Evolutionary conservation across 2,113 vertebrate species (phyloP), one percentile per base, ranked within the genome.

Genomic region (Probosciger aterrimus): DNA sequence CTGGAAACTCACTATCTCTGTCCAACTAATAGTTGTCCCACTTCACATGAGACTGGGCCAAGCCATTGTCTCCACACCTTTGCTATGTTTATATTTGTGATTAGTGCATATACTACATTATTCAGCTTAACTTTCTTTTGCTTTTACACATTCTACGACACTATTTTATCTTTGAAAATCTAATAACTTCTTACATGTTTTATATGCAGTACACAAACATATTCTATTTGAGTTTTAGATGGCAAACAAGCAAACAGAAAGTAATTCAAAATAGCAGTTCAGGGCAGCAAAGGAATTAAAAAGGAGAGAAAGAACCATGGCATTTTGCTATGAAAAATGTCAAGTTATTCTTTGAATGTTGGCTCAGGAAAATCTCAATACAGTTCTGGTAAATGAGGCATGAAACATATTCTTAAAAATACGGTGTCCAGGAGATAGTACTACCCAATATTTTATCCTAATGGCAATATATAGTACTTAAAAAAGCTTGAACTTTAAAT

Each of bases 351-450:
- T 96, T 96, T 88, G 68, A 90, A 93, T 83, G n/a, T 94, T 95
- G 86, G 78, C 75, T 92, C 60, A 70, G 71, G 85, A 96, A 97
- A 91, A 96, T 95, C 92, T 96, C 94, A 88, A 94, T 96, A 96
- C 37, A 95, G 95, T 96, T 83, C 88, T 88, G 84, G 84, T 86
- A 96, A 97, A 97, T 96, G 96, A 97, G 84, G 91, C 91, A 87
- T 97, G 95, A 97, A 96, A 35, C 94, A 96, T 87, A 87, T 94
- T 96, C 75, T 93, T 87, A 80, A 95, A 96, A 92, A 95, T 90
- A 96, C 52, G 86, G 60, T 91, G 75, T 93, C 78, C 96, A 91
- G 78, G 64, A 92, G 64, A 88, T 59, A 81, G 43, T 31, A 81
- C 44, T 93, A 52, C 52, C 86, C 78, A 83, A 93, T 97, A 93